Conservation (phyloP, 2,113 vertebrate genomes). For the Sarotherodon lohbergeri region DNA sequence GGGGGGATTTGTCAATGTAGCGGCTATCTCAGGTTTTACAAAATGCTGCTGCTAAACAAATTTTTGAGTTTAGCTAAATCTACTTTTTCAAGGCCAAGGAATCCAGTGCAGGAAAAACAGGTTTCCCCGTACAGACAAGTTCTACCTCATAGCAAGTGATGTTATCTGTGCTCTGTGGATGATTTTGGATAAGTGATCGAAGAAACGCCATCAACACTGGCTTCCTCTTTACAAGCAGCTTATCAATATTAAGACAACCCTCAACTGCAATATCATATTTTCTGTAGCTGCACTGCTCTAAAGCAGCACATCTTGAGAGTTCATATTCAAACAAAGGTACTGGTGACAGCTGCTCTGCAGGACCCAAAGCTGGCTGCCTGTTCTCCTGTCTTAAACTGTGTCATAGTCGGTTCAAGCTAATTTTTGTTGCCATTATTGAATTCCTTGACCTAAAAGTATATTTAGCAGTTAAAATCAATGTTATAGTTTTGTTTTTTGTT, state of each 20-base stretch:
- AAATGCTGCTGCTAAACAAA: not conserved
- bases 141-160: not conserved
- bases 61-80: not conserved
- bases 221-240: not conserved
- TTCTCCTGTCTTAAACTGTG: not conserved
- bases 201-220: not conserved
- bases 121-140: not conserved
- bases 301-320: not conserved
- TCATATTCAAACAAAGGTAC: not conserved
- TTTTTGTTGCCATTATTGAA: not conserved
- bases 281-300: not conserved
- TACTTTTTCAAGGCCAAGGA: not conserved
- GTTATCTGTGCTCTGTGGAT: not conserved
- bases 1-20: not conserved
- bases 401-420: not conserved
- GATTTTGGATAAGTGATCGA: rapidly evolving
- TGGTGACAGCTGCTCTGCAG: not conserved
- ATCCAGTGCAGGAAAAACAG: not conserved
- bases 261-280: not conserved
- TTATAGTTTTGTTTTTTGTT: not conserved
- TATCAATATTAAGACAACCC: not conserved
- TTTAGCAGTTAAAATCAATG: not conserved
- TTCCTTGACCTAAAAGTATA: not conserved
- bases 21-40: not conserved
- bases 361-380: not conserved